Conservation (phyloP, 2,888 invertebrate species). For the Aporophyla lueneburgensis region DNA sequence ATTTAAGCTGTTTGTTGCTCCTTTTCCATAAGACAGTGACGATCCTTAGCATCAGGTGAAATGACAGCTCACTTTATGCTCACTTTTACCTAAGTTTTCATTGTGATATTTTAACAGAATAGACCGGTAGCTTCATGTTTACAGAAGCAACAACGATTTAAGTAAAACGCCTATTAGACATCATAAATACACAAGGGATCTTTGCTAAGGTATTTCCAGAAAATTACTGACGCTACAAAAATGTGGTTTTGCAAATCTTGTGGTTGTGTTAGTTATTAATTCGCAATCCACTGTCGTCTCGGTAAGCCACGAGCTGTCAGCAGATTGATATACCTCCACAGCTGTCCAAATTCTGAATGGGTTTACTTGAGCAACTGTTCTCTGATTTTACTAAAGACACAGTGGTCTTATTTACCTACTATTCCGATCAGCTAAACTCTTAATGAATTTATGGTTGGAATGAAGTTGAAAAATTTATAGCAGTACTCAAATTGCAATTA, state of each 20-base stretch:
- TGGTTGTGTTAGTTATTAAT: constrained; percentile 5
- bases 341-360: neutral
- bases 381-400: too few species aligned
- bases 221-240: neutral
- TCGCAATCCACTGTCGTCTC: neutral
- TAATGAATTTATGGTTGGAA: neutral
- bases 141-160: too few species aligned
- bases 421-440: neutral
- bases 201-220: neutral
- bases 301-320: neutral
- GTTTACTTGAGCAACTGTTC: too few species aligned
- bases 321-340: constrained; percentile 8
- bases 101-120: too few species aligned
- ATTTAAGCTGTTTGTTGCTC: too few species aligned
- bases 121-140: too few species aligned
- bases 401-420: neutral
- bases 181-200: neutral
- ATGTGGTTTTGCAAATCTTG: neutral
- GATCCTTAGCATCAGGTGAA: too few species aligned
- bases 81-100: too few species aligned
- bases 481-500: neutral
- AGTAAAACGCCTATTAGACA: too few species aligned
- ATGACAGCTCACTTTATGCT: too few species aligned
- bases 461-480: neutral
- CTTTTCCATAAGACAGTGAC: too few species aligned